Base-by-base conservation (phyloP, 2,797 vertebrate species). In the Neolamprologus multifasciatus region DNA sequence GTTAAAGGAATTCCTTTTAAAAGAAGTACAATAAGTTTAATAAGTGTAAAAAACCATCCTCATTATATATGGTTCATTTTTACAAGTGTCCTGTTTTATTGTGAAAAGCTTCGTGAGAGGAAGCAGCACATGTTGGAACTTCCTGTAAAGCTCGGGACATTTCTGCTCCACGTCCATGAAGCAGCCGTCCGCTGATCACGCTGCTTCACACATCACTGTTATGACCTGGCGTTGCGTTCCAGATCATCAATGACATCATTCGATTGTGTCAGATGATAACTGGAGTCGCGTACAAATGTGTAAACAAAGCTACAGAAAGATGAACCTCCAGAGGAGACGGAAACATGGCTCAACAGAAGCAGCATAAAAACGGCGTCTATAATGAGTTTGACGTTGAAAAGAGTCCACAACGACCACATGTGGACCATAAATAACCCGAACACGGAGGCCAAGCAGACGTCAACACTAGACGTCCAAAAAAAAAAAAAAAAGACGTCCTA, bases 341-440 rank as follows among this genome's bases (percentile, higher is more conserved):
- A 17, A 59, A 59, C 55, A 17, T 3, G 26, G 55, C 26, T 31
- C 26, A 31, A 59, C 26, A 4, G 14, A 59, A 31, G 55, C 26
- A 17, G 26, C 55, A 31, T 0, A 10, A 31, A 31, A 59, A 31
- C 9, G 1, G 8, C 8, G 2, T 57, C 26, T 17, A 31, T 57
- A 57, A 17, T 0, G 14, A 31, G 14, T 57, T 57, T 1, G 54
- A 57, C 3, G 2, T 2, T 57, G 23, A 57, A 29, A 57, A 16
- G 23, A 6, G 8, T 29, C 54, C 54, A 16, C 54, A 29, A 57
- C 5, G 2, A 57, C 55, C 26, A 57, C 13, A 4, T 57, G 26
- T 29, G 54, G 54, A 55, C 52, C 2, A 55, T 0, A 5, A 26
- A 55, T 26, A 55, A 0, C 1, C 23, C 0, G 23, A 26, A 55